A percentile compares a stretch with the other conserved stretches of the same genome.
Evolutionary conservation across 2,113 vertebrate genomes (phyloP).

Genomic region (Centrocercus urophasianus): DNA sequence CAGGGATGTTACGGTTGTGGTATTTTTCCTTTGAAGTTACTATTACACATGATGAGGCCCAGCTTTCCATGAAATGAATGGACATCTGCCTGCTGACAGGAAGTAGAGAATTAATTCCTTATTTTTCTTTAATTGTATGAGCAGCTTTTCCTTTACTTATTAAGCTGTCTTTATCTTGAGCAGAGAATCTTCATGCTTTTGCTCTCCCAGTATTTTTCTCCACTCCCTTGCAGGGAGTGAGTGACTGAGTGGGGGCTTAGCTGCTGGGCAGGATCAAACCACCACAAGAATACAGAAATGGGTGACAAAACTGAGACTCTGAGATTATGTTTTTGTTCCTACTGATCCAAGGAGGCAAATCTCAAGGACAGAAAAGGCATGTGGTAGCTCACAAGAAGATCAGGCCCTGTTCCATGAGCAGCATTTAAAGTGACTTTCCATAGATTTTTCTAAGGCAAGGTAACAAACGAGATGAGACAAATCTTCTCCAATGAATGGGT

Average conservation of each 20-base stretch:
- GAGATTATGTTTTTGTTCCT: not conserved
- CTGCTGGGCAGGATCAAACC: not conserved
- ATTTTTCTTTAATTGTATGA: not conserved
- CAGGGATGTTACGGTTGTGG: not conserved
- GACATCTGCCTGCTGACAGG: not conserved
- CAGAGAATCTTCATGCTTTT: not conserved
- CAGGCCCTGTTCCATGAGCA: not conserved
- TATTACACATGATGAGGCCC: accelerated
- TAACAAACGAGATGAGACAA: not conserved
- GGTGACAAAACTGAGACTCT: not conserved
- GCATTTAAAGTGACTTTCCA: not conserved
- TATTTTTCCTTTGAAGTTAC: not conserved
- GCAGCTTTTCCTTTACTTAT: not conserved
- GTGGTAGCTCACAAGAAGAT: not conserved
- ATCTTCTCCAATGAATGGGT: not conserved
- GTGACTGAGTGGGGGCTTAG: accelerated
- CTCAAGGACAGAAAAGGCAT: not conserved
- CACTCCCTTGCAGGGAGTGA: accelerated
- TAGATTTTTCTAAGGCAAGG: not conserved
- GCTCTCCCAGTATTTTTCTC: not conserved
- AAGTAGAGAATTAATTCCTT: not conserved
- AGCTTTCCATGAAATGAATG: not conserved
- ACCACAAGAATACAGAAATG: not conserved
- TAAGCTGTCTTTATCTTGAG: not conserved
- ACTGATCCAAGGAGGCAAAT: not conserved